phyloP scores from a whole-genome alignment of 2,797 vertebrate genomes.

The Pelodytes ibericus region DNA sequence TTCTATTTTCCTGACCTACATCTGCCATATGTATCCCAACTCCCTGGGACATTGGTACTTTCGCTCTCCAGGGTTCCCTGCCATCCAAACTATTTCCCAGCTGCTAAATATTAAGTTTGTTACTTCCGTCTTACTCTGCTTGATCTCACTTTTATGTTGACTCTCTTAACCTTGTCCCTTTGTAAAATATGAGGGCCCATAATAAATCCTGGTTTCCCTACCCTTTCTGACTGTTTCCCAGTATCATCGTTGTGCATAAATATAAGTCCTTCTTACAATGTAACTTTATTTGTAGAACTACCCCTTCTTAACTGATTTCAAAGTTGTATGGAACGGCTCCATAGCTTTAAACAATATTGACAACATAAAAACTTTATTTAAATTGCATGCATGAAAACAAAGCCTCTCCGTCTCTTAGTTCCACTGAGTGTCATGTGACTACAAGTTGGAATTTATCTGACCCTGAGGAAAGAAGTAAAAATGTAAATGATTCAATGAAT shows the following conservation, averaged over 20 bases:
- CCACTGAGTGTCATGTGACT: too few species aligned
- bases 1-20: neutral
- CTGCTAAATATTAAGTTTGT: constrained; percentile 37
- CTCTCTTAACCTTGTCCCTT: constrained; percentile 19
- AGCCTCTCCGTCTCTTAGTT: too few species aligned
- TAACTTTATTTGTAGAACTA: too few species aligned
- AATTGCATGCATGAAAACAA: too few species aligned
- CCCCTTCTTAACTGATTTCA: too few species aligned
- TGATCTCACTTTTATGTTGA: constrained; percentile 14
- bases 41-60: neutral
- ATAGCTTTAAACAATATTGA: too few species aligned
- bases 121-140: constrained; percentile 23
- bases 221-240: neutral
- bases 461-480: too few species aligned
- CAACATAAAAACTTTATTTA: too few species aligned
- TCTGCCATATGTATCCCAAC: neutral
- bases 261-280: neutral
- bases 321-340: too few species aligned
- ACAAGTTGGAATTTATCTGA: too few species aligned
- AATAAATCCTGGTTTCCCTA: neutral
- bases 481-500: too few species aligned
- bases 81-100: constrained; percentile 23
- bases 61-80: constrained; percentile 19
- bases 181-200: neutral
- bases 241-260: neutral